Base-by-base conservation (phyloP, 2,113 vertebrate genomes). In the Morphnarchus princeps region DNA sequence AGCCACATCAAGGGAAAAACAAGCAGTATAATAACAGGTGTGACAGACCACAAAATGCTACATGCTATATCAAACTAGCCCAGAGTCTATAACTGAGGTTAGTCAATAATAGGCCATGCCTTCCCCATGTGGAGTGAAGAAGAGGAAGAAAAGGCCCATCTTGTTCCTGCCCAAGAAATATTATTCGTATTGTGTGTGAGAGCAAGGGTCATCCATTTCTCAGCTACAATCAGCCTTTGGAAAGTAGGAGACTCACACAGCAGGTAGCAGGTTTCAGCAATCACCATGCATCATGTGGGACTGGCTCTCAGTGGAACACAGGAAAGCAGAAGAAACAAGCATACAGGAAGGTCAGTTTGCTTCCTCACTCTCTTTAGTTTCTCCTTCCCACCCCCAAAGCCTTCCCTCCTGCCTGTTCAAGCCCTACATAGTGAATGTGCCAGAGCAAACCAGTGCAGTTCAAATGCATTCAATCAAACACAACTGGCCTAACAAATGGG, bases 181-280 rank as follows among this genome's bases (percentile, higher is more conserved):
- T 73, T 57, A 89, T 54, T 66, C 0, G 4, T 65, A 71, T 90
- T 94, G 55, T 93, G 28, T 77, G 79, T 93, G 80, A 91, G 85
- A 77, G 79, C 88, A 97, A 90, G 85, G 95, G 92, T 96, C 94
- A 95, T 55, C 79, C 76, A 90, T 81, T 95, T 78, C 91, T 79
- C 62, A 93, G 92, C 84, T 88, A 82, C 91, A 88, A 59, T 81
- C 78, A 95, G 79, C 87, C 87, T 92, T 95, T 89, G 80, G 90
- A 79, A 95, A 89, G 82, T 6, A 86, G 73, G 67, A 87, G 49
- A 45, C 34, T 93, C 59, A 79, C 94, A 83, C 89, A 93, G 93
- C 89, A 76, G 94, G 87, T 67, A 95, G 81, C 91, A 83, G 79
- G 72, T 86, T 95, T 79, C 91, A 89, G 74, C 94, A 90, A 80